These are phyloP conservation scores for Dasypus novemcinctus DNA, from an alignment of 2,113 vertebrate genomes.

Conservation along the genomic window DNA sequence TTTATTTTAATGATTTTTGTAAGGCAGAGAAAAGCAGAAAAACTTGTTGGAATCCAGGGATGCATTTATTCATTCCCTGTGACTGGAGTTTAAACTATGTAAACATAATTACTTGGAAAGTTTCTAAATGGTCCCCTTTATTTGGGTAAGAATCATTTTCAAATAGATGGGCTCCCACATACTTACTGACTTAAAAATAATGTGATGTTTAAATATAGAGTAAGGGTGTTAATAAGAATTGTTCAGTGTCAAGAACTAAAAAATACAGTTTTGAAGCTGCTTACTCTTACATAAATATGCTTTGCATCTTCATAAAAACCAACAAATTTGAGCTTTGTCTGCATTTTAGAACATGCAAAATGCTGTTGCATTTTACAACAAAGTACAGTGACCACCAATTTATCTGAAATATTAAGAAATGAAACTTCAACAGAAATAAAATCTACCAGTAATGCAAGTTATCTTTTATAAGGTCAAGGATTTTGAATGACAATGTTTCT, in stretches of 20 bases:
- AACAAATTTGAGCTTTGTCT: not conserved
- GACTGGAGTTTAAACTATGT: not conserved
- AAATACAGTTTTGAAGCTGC: not conserved
- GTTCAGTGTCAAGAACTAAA: not conserved
- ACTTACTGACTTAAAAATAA: not conserved
- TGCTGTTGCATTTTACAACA: not conserved
- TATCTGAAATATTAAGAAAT: not conserved
- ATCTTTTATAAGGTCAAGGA: not conserved
- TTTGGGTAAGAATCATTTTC: conserved; percentile 14
- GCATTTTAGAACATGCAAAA: not conserved
- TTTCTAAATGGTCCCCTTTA: not conserved
- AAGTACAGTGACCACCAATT: not conserved
- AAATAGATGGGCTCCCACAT: not conserved
- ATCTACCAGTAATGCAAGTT: not conserved
- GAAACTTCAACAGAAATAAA: not conserved
- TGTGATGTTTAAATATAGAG: not conserved
- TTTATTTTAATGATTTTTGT: conserved; percentile 22
- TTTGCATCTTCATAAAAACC: not conserved
- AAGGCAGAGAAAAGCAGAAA: conserved; percentile 2
- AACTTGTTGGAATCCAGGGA: not conserved
- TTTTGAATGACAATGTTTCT: not conserved
- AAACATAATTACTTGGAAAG: not conserved
- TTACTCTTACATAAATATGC: not conserved
- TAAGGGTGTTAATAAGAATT: not conserved
- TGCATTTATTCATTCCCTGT: not conserved